Evolutionary conservation across 1,140 invertebrate genomes (phyloP).

Genomic region (Eueides isabella): DNA sequence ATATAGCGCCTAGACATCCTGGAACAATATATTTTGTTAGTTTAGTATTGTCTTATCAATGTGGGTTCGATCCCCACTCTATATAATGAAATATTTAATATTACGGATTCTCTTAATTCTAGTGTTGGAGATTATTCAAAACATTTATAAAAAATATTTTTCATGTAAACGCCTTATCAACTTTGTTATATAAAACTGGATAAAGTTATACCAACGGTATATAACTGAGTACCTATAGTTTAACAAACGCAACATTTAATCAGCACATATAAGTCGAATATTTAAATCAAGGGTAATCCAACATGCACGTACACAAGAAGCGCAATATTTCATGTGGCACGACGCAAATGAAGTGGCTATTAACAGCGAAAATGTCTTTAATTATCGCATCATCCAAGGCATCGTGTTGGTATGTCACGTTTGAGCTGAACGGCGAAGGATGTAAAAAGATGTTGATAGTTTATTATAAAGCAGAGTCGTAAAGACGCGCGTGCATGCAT

Average conservation of each 20-base stretch:
- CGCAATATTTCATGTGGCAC: slow-evolving; percentile 29
- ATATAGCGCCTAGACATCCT: slow-evolving; percentile 93
- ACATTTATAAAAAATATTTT: no score
- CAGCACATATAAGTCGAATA: background rate
- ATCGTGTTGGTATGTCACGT: slow-evolving; percentile 40
- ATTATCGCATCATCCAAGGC: slow-evolving; percentile 41
- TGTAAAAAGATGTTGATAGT: slow-evolving; percentile 52
- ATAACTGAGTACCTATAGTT: background rate
- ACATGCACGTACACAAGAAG: slow-evolving; percentile 20
- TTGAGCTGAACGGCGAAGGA: slow-evolving; percentile 36
- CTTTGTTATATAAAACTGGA: no score
- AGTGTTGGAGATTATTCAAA: no score
- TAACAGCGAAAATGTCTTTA: slow-evolving; percentile 47
- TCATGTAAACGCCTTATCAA: no score
- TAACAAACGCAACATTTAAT: background rate
- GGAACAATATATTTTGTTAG: slow-evolving; percentile 60
- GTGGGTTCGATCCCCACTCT: no score
- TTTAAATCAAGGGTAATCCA: slow-evolving; percentile 17
- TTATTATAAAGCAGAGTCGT: slow-evolving; percentile 48
- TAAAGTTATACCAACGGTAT: background rate
- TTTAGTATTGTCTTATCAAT: background rate
- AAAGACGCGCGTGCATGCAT: slow-evolving; percentile 46
- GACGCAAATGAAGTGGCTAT: slow-evolving; percentile 45
- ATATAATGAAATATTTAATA: no score
- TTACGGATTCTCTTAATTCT: no score